Conservation (phyloP, 2,113 vertebrate species). For the Argyrosomus japonicus region DNA sequence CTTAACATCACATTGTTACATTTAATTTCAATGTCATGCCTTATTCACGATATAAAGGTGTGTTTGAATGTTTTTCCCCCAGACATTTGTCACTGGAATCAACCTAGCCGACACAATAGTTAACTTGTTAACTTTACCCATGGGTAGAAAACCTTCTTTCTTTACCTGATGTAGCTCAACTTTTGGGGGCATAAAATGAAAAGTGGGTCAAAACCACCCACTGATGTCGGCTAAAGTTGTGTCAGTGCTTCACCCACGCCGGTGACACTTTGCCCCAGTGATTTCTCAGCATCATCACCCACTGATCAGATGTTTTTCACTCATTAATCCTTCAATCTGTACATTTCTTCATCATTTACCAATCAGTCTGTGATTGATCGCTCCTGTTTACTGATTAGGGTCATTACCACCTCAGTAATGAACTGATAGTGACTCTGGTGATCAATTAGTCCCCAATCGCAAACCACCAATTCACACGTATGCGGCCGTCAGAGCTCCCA, state of each 20-base stretch:
- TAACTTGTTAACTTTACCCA: too few species aligned
- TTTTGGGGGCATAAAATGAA: not conserved
- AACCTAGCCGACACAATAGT: too few species aligned
- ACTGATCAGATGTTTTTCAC: not conserved
- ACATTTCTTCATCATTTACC: constrained; percentile 13
- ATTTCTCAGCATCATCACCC: not conserved
- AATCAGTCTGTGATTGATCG: constrained; percentile 37
- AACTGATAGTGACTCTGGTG: constrained; percentile 50
- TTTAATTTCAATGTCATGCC: not conserved
- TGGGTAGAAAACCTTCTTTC: too few species aligned
- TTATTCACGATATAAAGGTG: not conserved
- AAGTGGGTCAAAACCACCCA: not conserved
- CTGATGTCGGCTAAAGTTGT: not conserved
- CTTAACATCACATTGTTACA: not conserved
- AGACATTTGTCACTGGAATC: too few species aligned
- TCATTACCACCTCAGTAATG: constrained; percentile 74
- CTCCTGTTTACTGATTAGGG: constrained; percentile 37
- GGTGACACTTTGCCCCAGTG: not conserved
- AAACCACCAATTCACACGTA: constrained; percentile 46
- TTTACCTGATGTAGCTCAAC: too few species aligned
- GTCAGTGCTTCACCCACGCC: not conserved
- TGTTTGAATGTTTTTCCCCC: not conserved
- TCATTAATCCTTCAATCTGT: not conserved
- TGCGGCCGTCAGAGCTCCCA: constrained; percentile 21
- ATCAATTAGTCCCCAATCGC: constrained; percentile 68